Conservation (phyloP, 2,113 vertebrate genomes). For the Ailuropoda melanoleuca region DNA sequence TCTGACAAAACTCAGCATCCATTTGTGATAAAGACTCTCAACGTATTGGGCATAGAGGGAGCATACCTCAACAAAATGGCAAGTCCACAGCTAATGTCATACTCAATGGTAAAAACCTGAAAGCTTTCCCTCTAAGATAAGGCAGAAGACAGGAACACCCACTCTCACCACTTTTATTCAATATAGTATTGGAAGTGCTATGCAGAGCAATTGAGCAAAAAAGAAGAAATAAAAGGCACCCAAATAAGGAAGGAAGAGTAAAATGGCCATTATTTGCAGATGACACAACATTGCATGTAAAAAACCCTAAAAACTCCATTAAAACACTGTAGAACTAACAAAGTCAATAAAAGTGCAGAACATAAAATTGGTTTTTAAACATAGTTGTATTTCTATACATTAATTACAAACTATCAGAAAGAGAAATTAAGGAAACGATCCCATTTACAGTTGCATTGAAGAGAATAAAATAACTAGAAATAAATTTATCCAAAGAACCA, state of each 20-base stretch:
- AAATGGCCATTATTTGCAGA: background rate
- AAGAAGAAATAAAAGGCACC: background rate
- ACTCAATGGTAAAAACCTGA: background rate
- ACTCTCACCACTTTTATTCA: background rate
- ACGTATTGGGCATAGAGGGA: background rate
- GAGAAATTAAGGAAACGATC: background rate
- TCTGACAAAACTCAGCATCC: background rate
- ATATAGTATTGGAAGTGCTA: background rate
- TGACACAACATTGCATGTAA: background rate
- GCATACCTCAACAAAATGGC: background rate
- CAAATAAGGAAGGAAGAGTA: background rate
- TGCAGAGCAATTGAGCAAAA: background rate
- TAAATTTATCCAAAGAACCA: background rate
- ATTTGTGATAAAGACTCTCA: background rate
- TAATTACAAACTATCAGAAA: no score
- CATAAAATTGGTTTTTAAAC: background rate
- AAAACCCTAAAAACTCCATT: background rate
- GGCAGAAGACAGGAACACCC: background rate
- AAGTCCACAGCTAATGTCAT: background rate
- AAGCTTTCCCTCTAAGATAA: background rate
- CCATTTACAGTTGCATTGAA: background rate
- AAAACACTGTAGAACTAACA: background rate
- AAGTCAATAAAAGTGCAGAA: no score
- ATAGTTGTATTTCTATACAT: background rate
- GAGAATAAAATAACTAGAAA: background rate